Evolutionary conservation across 2,888 invertebrate species (phyloP).

Genomic region (Tenthredo distinguenda): DNA sequence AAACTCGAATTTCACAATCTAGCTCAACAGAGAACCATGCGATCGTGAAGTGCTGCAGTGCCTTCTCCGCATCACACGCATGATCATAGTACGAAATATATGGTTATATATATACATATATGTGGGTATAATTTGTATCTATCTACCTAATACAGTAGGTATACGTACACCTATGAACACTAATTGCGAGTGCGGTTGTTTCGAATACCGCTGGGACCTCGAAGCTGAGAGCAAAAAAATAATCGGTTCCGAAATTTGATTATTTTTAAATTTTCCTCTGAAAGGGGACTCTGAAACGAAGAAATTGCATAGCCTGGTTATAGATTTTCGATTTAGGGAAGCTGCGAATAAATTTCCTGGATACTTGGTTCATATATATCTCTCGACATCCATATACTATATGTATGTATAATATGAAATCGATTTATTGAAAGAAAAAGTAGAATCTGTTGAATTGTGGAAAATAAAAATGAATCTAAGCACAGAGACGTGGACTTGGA

Average conservation of each 20-base stretch:
- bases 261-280: too few species aligned
- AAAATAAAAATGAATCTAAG: not conserved
- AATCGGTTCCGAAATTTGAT: too few species aligned
- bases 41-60: not conserved
- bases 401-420: too few species aligned
- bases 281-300: not conserved
- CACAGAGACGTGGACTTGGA: not conserved
- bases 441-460: not conserved
- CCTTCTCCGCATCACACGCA: constrained; percentile 13
- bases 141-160: not conserved
- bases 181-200: too few species aligned
- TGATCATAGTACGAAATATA: not conserved
- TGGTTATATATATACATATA: not conserved
- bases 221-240: too few species aligned
- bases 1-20: constrained; percentile 50
- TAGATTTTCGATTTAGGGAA: too few species aligned
- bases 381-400: too few species aligned
- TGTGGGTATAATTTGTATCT: not conserved
- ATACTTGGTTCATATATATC: too few species aligned
- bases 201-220: too few species aligned
- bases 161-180: too few species aligned
- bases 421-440: not conserved
- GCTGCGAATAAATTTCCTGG: too few species aligned
- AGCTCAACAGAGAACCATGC: constrained; percentile 4
- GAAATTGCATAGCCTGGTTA: not conserved